phyloP scores from a whole-genome alignment of 2,888 invertebrate species.

The Neoaliturus tenellus region DNA sequence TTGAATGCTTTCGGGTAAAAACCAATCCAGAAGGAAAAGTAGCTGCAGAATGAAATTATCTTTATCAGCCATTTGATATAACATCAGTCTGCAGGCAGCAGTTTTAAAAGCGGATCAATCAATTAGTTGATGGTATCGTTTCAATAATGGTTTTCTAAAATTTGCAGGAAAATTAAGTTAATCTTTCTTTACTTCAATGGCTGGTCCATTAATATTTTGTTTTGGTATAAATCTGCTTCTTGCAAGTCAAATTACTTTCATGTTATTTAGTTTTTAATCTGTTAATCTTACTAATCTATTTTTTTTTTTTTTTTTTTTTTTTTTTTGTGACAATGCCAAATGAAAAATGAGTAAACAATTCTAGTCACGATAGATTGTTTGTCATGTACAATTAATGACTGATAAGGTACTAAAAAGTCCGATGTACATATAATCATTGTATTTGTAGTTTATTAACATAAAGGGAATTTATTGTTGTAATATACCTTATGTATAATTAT shows the following conservation, averaged over 20 bases:
- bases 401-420: not conserved
- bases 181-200: not conserved
- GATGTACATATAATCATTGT: slow-evolving; percentile 6
- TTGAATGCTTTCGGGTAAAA: slow-evolving; percentile 42
- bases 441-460: not conserved
- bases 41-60: slow-evolving; percentile 3
- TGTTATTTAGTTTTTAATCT: no score
- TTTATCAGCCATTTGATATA: not conserved
- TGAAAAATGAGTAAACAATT: not conserved
- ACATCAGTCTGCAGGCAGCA: not conserved
- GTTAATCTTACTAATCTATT: no score
- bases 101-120: no score
- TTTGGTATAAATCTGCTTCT: no score
- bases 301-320: no score
- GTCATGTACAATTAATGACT: not conserved
- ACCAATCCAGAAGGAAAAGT: slow-evolving; percentile 15
- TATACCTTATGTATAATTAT: slow-evolving; percentile 21
- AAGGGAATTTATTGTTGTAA: slow-evolving; percentile 3
- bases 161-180: not conserved
- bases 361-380: not conserved
- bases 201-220: not conserved
- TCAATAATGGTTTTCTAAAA: not conserved
- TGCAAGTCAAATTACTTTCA: no score
- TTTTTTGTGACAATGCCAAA: no score
- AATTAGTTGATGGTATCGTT: not conserved